These are phyloP conservation scores for Penaeus chinensis DNA, from an alignment of 1,140 invertebrate species.

Conservation along the genomic window DNA sequence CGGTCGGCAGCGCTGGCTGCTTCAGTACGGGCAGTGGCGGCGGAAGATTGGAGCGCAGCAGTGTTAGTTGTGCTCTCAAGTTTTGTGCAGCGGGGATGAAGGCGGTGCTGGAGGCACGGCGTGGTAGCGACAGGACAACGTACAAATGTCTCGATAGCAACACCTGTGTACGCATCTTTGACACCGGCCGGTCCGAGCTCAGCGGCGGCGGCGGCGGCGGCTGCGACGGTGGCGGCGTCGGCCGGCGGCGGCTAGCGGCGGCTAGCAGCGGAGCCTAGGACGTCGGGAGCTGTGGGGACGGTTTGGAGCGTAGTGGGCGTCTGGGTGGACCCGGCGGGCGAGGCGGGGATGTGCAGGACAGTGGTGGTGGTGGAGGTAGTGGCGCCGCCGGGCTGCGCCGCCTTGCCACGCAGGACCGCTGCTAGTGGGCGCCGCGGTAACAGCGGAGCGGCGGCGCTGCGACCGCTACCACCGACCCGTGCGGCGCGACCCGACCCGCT, in stretches of 20 bases:
- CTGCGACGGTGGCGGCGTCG: neutral
- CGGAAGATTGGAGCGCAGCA: too few species aligned
- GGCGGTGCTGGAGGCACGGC: too few species aligned
- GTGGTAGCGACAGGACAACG: too few species aligned
- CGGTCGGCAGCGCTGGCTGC: too few species aligned
- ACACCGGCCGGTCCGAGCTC: too few species aligned
- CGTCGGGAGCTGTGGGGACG: constrained; percentile 33
- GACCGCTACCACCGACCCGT: constrained; percentile 4
- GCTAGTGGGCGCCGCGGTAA: constrained; percentile 7
- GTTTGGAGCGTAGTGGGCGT: constrained; percentile 38
- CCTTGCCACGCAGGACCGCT: constrained; percentile 35
- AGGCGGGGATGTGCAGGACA: constrained; percentile 13
- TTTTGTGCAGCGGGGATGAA: too few species aligned
- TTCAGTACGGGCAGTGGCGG: too few species aligned
- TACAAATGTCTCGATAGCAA: too few species aligned
- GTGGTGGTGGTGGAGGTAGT: constrained; percentile 12
- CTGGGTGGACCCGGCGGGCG: constrained; percentile 32
- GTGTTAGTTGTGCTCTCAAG: too few species aligned
- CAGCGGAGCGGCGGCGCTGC: neutral
- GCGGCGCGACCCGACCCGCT: too few species aligned
- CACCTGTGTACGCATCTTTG: too few species aligned
- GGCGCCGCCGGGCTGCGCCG: neutral
- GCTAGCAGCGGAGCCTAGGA: neutral
- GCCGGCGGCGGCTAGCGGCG: neutral
- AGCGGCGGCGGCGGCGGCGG: neutral